Percentiles rank a stretch among this genome's conserved stretches.
Evolutionary conservation across 2,888 invertebrate genomes (phyloP).

Genomic region (Leptopilina drosophilae): DNA sequence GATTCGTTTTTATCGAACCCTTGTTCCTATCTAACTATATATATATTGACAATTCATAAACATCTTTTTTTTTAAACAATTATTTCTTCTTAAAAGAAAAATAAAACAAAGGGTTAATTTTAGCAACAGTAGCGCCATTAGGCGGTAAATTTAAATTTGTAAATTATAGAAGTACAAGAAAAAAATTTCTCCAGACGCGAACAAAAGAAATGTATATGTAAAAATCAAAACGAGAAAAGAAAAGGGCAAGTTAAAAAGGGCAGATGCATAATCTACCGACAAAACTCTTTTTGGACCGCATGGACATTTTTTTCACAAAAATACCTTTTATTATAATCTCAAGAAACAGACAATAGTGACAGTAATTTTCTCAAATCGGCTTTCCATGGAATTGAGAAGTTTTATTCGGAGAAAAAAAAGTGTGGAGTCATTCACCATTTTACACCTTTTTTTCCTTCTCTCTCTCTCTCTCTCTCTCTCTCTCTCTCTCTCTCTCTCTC

Average conservation of each 20-base stretch:
- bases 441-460: background rate
- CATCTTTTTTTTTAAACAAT: no score
- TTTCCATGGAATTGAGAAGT: constrained; percentile 35
- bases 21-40: constrained; percentile 33
- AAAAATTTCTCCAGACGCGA: no score
- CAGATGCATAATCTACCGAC: constrained; percentile 18
- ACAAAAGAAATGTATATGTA: no score
- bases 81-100: no score
- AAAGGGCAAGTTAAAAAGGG: background rate
- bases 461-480: no score
- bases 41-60: constrained; percentile 29
- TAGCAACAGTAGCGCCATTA: no score
- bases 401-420: constrained; percentile 29
- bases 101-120: no score
- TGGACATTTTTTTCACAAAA: background rate
- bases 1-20: constrained; percentile 69
- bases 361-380: constrained; percentile 34
- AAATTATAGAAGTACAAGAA: no score
- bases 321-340: constrained; percentile 13
- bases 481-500: background rate
- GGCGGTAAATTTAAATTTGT: no score
- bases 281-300: constrained; percentile 5
- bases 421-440: constrained; percentile 34
- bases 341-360: constrained; percentile 18
- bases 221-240: background rate